Base-by-base conservation (phyloP, 1,140 invertebrate species). In the Diabrotica undecimpunctata region DNA sequence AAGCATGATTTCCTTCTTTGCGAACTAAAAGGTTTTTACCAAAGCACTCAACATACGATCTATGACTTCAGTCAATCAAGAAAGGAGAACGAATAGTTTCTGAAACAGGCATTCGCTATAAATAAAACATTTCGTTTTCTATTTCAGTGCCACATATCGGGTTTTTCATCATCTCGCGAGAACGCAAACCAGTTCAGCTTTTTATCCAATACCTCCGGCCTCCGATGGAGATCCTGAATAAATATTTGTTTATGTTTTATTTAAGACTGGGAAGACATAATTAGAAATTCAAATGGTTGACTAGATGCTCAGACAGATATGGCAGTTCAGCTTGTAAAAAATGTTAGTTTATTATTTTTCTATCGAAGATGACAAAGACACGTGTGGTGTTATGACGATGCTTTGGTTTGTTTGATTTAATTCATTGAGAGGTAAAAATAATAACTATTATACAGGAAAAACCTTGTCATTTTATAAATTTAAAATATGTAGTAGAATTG, bases 211-310 rank as follows among this genome's bases (percentile, higher is more conserved):
- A 64, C 57, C 41, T 8, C 8, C 41, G 63, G 54, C 56, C 41
- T 59, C 12, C 14, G 52, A 56, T 11, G 41, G 54, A 38, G 25
- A 38, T 64, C 60, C 63, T 68, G 66, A 68, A 72, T 68, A 72
- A 72, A 72, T 72, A 68, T 68, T 70, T 70, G 69, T 70, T 73
- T 73, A 72, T 73, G 70, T 73, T 73, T 73, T 73, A 73, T 72
- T 72, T 73, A 72, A 73, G 57, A 54, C 64, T 54, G 64, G 62
- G 63, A 69, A 64, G 62, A 63, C 52, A 64, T 66, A 61, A 71
- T 70, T 71, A 71, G 61, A 70, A 67, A 65, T 61, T 61, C 70
- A 65, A 66, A 71, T 69, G 67, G 41, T 12, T 14, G 61, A n/a
- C 13, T 62, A 70, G 69, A 68, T 68, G 65, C 66, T 67, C 66